A percentile compares a stretch with the other conserved stretches of the same genome.
Conservation (phyloP, 2,888 invertebrate genomes). For the Cyrtodaria siliqua region DNA sequence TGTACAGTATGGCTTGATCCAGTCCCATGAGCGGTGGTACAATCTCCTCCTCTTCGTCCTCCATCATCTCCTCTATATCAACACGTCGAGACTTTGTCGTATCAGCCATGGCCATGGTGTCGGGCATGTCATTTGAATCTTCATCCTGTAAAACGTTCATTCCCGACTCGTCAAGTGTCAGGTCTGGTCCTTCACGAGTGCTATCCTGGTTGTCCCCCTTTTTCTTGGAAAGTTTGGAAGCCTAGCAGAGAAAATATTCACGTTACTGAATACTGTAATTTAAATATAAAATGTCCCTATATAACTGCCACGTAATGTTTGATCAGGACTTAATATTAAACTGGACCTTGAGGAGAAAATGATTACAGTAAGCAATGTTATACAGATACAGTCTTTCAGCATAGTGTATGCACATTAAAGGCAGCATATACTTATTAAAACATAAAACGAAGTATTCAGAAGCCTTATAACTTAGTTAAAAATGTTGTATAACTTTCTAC, state of each 20-base stretch:
- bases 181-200: slow-evolving; percentile 70
- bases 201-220: slow-evolving; percentile 75
- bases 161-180: slow-evolving; percentile 80
- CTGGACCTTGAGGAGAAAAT: too few relatives aligned
- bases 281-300: too few relatives aligned
- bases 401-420: too few relatives aligned
- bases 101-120: slow-evolving; percentile 69
- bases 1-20: slow-evolving; percentile 96
- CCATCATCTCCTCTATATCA: slow-evolving; percentile 86
- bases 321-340: too few relatives aligned
- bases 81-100: slow-evolving; percentile 61
- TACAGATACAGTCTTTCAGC: too few relatives aligned
- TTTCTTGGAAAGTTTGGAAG: slow-evolving; percentile 60
- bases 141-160: slow-evolving; percentile 82
- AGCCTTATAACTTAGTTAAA: too few relatives aligned
- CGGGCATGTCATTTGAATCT: slow-evolving; percentile 86
- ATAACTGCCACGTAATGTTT: too few relatives aligned
- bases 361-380: too few relatives aligned
- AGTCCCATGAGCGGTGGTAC: slow-evolving; percentile 91
- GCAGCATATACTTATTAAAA: too few relatives aligned
- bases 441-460: too few relatives aligned
- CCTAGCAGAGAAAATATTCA: slow-evolving; percentile 40
- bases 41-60: slow-evolving; percentile 71
- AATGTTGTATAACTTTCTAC: too few relatives aligned
- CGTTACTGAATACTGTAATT: too few relatives aligned